Conservation (phyloP, 2,888 invertebrate genomes). For the Dione juno region DNA sequence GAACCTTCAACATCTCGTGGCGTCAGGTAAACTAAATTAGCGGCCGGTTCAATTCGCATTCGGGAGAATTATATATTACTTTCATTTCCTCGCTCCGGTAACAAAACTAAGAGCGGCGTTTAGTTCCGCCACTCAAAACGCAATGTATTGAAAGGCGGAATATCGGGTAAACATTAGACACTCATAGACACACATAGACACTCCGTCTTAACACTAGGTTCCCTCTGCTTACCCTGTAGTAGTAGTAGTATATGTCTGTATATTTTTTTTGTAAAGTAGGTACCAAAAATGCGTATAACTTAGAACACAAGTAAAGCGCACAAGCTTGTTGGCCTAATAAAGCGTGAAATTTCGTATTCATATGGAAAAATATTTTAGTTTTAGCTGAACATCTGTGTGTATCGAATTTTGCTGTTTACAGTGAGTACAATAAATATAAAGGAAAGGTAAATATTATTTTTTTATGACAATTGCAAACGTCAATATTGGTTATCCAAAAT, state of each 20-base stretch:
- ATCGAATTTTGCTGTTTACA: slow-evolving; percentile 1
- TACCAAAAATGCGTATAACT: neutral
- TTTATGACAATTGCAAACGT: slow-evolving; percentile 1
- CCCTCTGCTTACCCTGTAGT: neutral
- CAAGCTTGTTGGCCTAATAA: neutral
- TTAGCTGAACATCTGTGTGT: neutral
- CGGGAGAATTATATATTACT: too few species aligned
- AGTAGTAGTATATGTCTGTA: too few species aligned
- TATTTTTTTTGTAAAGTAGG: neutral
- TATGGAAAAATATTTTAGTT: neutral
- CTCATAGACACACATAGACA: too few species aligned
- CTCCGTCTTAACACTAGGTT: neutral
- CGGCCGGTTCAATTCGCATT: too few species aligned
- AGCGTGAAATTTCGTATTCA: slow-evolving; percentile 14
- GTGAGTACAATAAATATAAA: neutral
- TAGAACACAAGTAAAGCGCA: neutral
- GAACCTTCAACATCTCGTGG: too few species aligned
- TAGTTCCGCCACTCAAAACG: neutral
- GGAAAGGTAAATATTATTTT: neutral
- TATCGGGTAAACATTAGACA: too few species aligned
- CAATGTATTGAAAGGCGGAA: neutral
- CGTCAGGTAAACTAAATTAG: too few species aligned
- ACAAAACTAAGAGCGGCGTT: neutral
- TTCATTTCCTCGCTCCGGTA: too few species aligned
- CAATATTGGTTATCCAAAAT: slow-evolving; percentile 12